Conservation (phyloP, 2,797 vertebrate genomes). For the Hydrocynus forskahlii region DNA sequence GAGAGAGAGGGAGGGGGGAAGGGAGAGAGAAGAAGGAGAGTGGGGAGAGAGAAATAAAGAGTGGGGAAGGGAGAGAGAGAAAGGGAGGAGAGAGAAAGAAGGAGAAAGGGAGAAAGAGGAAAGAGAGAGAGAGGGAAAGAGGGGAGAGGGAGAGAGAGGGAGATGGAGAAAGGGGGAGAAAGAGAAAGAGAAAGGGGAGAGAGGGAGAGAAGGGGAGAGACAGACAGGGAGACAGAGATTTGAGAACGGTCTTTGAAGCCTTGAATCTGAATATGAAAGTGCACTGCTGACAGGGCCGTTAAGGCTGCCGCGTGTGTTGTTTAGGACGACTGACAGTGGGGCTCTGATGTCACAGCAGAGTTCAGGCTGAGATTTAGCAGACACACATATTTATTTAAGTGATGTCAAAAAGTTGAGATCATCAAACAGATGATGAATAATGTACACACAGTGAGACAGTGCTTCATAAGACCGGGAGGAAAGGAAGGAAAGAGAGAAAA, state of each 20-base stretch:
- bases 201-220: background rate
- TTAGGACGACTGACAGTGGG: conserved; percentile 24
- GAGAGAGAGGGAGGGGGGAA: background rate
- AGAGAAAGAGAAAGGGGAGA: background rate
- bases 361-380: conserved; percentile 26
- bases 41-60: background rate
- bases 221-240: background rate
- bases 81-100: background rate
- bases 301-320: conserved; percentile 1
- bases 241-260: conserved; percentile 32
- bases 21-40: background rate
- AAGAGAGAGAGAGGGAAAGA: background rate
- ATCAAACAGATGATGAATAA: conserved; percentile 60
- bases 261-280: conserved; percentile 34
- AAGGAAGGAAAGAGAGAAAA: background rate
- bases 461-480: background rate
- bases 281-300: background rate
- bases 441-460: conserved; percentile 39
- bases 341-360: conserved; percentile 12
- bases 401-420: conserved; percentile 40
- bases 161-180: background rate
- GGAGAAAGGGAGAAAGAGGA: background rate
- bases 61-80: no score
- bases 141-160: no score
- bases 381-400: conserved; percentile 48